These are phyloP conservation scores for Chaetura pelagica DNA, from an alignment of 2,113 vertebrate genomes.

Conservation along the genomic window DNA sequence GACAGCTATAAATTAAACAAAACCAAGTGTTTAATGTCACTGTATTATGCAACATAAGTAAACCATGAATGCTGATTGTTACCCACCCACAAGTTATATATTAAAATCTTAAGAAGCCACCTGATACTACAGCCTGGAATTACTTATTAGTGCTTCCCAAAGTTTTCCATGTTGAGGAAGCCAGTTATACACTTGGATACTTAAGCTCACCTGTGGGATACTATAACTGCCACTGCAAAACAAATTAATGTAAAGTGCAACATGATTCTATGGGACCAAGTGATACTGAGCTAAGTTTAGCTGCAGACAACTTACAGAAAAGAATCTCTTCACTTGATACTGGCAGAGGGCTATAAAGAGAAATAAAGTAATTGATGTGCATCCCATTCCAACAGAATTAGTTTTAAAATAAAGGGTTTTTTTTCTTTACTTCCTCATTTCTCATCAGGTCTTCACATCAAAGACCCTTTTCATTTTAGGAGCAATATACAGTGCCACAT, in stretches of 20 bases:
- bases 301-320: conserved; percentile 50
- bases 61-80: conserved; percentile 10
- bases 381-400: not conserved
- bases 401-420: not conserved
- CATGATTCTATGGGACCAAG: conserved; percentile 61
- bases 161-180: conserved; percentile 70
- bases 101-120: conserved; percentile 52
- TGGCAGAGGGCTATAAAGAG: not conserved
- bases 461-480: not conserved
- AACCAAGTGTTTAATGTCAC: not conserved
- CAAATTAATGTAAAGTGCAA: conserved; percentile 73
- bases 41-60: not conserved
- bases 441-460: not conserved
- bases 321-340: conserved; percentile 65
- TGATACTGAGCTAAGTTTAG: conserved; percentile 81
- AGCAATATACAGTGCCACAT: not conserved
- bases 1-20: conserved; percentile 24
- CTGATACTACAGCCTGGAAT: conserved; percentile 71
- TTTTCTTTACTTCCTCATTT: not conserved
- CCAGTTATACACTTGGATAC: conserved; percentile 58
- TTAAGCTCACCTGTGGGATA: conserved; percentile 45
- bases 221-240: conserved; percentile 66
- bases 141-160: conserved; percentile 72
- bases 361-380: not conserved
- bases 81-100: not conserved